phyloP scores from a whole-genome alignment of 2,797 vertebrate genomes.

The Pagetopsis macropterus region DNA sequence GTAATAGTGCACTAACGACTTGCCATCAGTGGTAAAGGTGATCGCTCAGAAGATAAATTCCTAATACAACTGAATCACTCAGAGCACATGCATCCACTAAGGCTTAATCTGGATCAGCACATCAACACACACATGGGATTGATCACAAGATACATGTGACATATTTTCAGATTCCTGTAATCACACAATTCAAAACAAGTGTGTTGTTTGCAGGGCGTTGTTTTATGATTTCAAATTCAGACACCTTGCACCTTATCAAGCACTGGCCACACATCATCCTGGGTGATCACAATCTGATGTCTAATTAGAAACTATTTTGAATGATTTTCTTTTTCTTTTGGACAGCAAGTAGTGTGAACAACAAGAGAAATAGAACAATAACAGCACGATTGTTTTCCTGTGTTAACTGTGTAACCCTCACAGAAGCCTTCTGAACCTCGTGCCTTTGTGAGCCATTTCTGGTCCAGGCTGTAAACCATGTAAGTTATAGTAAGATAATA shows the following conservation, averaged over 20 bases:
- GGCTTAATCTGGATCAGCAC: constrained; percentile 41
- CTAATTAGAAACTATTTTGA: background rate
- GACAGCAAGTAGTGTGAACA: background rate
- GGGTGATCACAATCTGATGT: background rate
- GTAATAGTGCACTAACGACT: constrained; percentile 15
- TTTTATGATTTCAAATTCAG: background rate
- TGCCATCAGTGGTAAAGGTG: constrained; percentile 30
- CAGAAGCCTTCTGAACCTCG: constrained; percentile 5
- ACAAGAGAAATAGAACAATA: background rate
- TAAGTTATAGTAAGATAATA: constrained; percentile 4
- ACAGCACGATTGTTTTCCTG: constrained; percentile 12
- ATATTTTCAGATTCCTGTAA: background rate
- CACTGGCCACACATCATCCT: background rate
- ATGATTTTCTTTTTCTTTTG: background rate
- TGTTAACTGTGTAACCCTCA: constrained; percentile 3
- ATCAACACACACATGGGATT: constrained; percentile 17
- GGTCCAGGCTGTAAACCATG: background rate
- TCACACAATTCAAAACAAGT: background rate
- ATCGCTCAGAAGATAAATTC: constrained; percentile 28
- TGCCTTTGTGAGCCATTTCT: background rate
- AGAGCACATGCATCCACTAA: background rate
- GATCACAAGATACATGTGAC: background rate
- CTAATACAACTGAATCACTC: constrained; percentile 17
- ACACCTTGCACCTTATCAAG: background rate
- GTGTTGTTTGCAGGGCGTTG: background rate